Evolutionary conservation across 2,797 vertebrate genomes (phyloP), one percentile per base, ranked within the genome.

Genomic region (Pogoniulus pusillus): DNA sequence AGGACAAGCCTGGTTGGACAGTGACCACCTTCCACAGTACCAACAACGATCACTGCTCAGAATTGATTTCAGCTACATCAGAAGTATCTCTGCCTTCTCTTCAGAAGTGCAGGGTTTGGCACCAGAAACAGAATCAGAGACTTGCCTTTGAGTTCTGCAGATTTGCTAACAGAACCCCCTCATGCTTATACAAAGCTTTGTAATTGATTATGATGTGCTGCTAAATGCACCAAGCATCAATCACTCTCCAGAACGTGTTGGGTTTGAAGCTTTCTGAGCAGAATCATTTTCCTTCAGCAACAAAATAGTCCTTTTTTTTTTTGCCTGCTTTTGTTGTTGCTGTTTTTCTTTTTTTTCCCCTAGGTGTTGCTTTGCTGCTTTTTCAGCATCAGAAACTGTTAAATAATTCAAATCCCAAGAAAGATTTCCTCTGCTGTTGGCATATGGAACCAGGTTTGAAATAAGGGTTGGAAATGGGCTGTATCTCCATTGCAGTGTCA

Each of bases 341-440:
- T 41, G 41, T 39, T 39, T 39, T 14, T 15, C 41, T 41, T 41
- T 41, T 41, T 85, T 83, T 93, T 84, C 84, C 66, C 45, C 69
- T 72, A 88, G 83, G 73, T 88, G 78, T 69, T 92, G 69, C 86
- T 94, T 89, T 85, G 86, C 91, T 94, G 75, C 47, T 90, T 88
- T 93, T 93, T 85, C 90, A 89, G 84, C 55, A 88, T 87, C 88
- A 93, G 59, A 89, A 95, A 85, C 85, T 92, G 72, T 80, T 95
- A 91, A 96, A 93, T 94, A 95, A 96, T 96, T 96, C 93, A 96
- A 63, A 82, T 80, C 84, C 63, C 70, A 66, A 63, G 88, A 80
- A 92, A 73, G 53, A 89, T 70, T 93, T 90, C 69, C 90, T 82
- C 87, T 15, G 49, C 86, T 82, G 53, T 64, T 87, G 82, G 93